Evolutionary conservation across 2,888 invertebrate species (phyloP).

Genomic region (Mantis religiosa): DNA sequence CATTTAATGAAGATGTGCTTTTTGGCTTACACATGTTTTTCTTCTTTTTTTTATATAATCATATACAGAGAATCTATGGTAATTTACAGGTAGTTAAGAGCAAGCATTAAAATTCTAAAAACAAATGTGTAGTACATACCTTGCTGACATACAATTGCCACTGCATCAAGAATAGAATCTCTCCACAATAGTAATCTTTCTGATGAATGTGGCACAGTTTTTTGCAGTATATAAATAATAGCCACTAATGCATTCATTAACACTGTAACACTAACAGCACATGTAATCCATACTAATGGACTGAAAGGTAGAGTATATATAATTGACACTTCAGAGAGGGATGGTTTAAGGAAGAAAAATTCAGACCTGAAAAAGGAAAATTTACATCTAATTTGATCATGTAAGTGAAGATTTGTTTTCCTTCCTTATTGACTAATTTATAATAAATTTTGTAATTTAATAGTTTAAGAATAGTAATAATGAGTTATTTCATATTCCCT

Average conservation of each 20-base stretch:
- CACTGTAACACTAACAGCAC: not conserved
- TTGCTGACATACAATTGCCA: constrained; percentile 6
- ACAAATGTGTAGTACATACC: not conserved
- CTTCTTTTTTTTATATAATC: no score
- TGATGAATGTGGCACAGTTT: not conserved
- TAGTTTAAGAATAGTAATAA: no score
- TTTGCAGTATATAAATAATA: not conserved
- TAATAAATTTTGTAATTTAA: no score
- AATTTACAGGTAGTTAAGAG: no score
- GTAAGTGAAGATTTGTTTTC: no score
- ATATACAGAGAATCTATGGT: no score
- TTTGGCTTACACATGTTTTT: no score
- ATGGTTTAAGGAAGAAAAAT: constrained; percentile 11
- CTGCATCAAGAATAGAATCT: not conserved
- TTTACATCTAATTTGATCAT: no score
- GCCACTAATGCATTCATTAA: not conserved
- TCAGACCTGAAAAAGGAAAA: not conserved
- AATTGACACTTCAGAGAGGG: not conserved
- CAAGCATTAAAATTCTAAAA: no score
- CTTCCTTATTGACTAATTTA: no score
- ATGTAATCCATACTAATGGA: not conserved
- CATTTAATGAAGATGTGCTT: no score
- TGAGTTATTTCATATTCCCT: no score
- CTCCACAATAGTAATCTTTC: not conserved
- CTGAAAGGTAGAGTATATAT: not conserved